Percentiles rank a stretch among this genome's conserved stretches.
Evolutionary conservation across 2,113 vertebrate species (phyloP).

Genomic region (Macquaria ambigua): DNA sequence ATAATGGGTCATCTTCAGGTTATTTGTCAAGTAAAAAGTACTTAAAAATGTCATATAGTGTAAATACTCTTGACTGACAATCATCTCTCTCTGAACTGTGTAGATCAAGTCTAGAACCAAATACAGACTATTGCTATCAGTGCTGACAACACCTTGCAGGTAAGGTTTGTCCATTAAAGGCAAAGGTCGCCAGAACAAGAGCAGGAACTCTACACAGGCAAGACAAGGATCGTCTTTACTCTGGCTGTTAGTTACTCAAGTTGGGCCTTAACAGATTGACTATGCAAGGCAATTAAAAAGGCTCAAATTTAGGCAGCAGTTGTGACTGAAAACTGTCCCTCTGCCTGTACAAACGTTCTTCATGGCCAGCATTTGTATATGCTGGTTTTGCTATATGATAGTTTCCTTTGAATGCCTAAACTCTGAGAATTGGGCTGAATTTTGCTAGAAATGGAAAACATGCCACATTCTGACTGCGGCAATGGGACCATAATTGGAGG

Average conservation of each 20-base stretch:
- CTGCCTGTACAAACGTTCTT: too few relatives aligned
- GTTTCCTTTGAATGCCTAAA: neutral
- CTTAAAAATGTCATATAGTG: neutral
- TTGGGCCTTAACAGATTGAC: neutral
- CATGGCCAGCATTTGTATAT: neutral
- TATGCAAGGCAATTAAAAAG: neutral
- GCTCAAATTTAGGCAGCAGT: neutral
- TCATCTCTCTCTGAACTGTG: neutral
- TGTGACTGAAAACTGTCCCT: slow-evolving; percentile 5
- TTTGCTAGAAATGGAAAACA: neutral
- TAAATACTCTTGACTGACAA: too few relatives aligned
- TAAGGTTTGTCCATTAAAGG: slow-evolving; percentile 38
- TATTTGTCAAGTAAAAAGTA: neutral
- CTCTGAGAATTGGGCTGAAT: neutral
- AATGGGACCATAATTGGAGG: neutral
- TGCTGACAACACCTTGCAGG: slow-evolving; percentile 56
- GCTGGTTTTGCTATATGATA: neutral
- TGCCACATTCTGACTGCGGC: neutral
- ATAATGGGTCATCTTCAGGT: neutral
- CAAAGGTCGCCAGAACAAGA: slow-evolving; percentile 53
- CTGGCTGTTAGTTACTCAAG: slow-evolving; percentile 2
- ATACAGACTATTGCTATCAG: slow-evolving; percentile 27
- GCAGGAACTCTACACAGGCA: neutral
- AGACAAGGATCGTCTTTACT: slow-evolving; percentile 12
- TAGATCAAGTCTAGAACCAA: neutral